These are phyloP conservation scores for Naja naja DNA, from an alignment of 2,113 vertebrate species.

Conservation along the genomic window DNA sequence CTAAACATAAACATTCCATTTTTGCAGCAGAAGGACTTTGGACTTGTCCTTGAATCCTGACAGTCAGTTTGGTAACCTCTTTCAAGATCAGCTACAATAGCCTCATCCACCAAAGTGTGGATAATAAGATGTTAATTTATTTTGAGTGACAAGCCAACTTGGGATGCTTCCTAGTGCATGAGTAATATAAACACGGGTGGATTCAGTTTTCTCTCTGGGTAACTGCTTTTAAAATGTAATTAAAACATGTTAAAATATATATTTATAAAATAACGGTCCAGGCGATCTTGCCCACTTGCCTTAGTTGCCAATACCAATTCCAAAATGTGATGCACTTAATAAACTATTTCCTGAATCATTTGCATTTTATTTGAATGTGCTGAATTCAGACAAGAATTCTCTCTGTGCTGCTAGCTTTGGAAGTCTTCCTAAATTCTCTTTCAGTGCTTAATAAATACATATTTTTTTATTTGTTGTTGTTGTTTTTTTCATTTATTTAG, in stretches of 20 bases:
- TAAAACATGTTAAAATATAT: constrained; percentile 41
- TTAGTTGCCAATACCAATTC: constrained; percentile 9
- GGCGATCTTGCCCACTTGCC: constrained; percentile 18
- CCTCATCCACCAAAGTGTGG: neutral
- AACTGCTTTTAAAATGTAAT: constrained; percentile 44
- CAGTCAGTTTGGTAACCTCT: neutral
- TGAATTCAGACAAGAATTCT: neutral
- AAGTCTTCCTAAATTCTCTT: neutral
- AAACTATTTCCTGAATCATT: constrained; percentile 43
- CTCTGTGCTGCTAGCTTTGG: neutral
- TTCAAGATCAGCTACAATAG: constrained; percentile 13
- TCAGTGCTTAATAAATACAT: neutral
- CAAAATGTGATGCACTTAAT: constrained; percentile 11
- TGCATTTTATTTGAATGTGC: neutral
- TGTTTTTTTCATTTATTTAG: neutral
- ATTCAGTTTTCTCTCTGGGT: constrained; percentile 25
- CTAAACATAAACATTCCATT: constrained; percentile 29
- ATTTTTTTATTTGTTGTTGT: neutral
- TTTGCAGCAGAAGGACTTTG: neutral
- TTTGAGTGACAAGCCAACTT: constrained; percentile 24
- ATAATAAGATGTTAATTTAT: constrained; percentile 37
- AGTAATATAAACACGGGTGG: constrained; percentile 35
- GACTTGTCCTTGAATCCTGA: constrained; percentile 7
- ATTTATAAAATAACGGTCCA: constrained; percentile 11
- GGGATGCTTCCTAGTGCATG: neutral